Evolutionary conservation across 2,888 invertebrate species (phyloP).

Genomic region (Anthoptus insignis): DNA sequence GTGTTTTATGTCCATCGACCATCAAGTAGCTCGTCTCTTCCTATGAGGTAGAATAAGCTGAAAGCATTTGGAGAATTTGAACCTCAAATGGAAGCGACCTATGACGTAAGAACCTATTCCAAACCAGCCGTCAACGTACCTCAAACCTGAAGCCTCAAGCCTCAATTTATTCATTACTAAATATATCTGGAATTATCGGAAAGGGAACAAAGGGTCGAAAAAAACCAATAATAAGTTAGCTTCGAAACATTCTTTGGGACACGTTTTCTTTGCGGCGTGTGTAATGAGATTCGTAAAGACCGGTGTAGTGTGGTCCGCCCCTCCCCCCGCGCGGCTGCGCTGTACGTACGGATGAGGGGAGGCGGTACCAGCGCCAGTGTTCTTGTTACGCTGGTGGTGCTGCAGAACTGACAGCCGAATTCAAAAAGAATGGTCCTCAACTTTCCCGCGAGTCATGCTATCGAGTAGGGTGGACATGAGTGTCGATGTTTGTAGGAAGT

Average conservation of each 20-base stretch:
- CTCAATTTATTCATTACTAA: slow-evolving; percentile 44
- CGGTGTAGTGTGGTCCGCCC: slow-evolving; percentile 51
- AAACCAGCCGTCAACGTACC: neutral
- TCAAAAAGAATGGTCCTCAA: slow-evolving; percentile 64
- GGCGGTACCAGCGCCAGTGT: slow-evolving; percentile 20
- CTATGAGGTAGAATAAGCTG: neutral
- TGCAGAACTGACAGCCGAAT: slow-evolving; percentile 68
- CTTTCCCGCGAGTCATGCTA: slow-evolving; percentile 75
- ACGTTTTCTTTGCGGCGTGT: slow-evolving; percentile 62
- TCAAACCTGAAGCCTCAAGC: slow-evolving; percentile 1
- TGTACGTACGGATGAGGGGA: neutral
- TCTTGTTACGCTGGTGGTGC: slow-evolving; percentile 56
- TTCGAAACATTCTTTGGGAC: slow-evolving; percentile 66
- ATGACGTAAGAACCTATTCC: neutral
- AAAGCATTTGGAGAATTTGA: too few relatives aligned
- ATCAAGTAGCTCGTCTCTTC: too few relatives aligned
- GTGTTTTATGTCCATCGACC: too few relatives aligned
- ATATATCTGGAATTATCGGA: slow-evolving; percentile 45
- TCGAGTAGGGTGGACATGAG: neutral
- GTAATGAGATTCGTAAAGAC: slow-evolving; percentile 63
- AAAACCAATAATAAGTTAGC: slow-evolving; percentile 52
- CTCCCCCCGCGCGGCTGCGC: neutral
- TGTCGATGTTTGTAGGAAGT: neutral
- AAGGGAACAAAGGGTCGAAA: slow-evolving; percentile 41
- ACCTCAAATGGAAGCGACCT: too few relatives aligned